These are phyloP conservation scores for Glyptemys insculpta DNA, from an alignment of 2,797 vertebrate genomes.

Conservation along the genomic window DNA sequence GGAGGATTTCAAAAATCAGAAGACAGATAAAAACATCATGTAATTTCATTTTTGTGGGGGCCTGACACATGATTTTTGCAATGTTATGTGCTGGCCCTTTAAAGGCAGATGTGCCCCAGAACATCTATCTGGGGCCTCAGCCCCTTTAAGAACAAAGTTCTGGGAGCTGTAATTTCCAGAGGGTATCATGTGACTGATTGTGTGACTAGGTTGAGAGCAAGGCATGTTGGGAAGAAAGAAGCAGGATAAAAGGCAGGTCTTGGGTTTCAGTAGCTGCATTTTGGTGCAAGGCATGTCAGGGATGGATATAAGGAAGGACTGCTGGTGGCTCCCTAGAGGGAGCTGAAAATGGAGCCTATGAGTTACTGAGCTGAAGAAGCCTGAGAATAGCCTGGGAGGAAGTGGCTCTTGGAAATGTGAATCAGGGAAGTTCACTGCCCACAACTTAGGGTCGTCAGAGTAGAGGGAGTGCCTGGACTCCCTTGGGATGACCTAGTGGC, in stretches of 20 bases:
- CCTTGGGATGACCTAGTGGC: not conserved
- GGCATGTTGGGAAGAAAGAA: not conserved
- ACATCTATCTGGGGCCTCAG: too few relatives aligned
- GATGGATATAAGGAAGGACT: not conserved
- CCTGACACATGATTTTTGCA: not conserved
- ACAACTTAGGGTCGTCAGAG: not conserved
- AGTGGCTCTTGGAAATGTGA: not conserved
- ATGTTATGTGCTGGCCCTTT: too few relatives aligned
- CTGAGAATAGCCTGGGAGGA: not conserved
- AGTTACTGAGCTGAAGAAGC: not conserved
- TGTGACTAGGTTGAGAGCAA: not conserved
- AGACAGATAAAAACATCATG: not conserved
- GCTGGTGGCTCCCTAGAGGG: not conserved
- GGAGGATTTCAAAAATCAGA: not conserved
- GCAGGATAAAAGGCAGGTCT: not conserved
- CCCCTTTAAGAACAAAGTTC: not conserved
- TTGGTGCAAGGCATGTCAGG: not conserved
- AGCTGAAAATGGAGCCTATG: not conserved
- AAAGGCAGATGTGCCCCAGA: too few relatives aligned
- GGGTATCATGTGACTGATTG: not conserved
- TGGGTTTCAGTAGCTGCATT: not conserved
- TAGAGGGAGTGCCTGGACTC: not conserved
- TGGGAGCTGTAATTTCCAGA: not conserved
- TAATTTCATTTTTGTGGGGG: not conserved
- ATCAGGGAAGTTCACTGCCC: not conserved